phyloP scores from a whole-genome alignment of 2,113 vertebrate species.

The Platysternon megacephalum region DNA sequence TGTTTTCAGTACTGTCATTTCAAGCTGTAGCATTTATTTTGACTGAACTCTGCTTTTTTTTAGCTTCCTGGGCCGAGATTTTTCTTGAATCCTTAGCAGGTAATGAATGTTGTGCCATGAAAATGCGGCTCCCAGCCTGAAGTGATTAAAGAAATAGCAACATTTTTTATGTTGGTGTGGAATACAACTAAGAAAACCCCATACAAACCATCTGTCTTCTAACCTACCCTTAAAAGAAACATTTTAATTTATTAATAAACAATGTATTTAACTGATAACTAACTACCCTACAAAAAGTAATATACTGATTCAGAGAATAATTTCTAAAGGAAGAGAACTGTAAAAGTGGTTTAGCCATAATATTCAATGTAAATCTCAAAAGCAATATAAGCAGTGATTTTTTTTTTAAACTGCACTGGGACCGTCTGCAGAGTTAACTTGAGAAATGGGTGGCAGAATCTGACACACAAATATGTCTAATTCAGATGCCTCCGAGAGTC shows the following conservation, averaged over 20 bases:
- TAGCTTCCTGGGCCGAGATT: conserved; percentile 59
- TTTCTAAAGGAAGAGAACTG: conserved; percentile 43
- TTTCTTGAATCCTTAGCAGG: conserved; percentile 43
- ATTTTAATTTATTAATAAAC: neutral
- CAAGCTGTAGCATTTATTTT: conserved; percentile 66
- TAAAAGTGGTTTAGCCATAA: conserved; percentile 49
- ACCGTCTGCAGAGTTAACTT: too few species aligned
- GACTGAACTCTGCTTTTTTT: conserved; percentile 65
- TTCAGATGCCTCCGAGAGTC: too few species aligned
- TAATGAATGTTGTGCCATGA: conserved; percentile 64
- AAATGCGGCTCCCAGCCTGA: conserved; percentile 59
- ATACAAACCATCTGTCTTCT: conserved; percentile 5
- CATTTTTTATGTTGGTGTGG: neutral
- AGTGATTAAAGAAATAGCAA: conserved; percentile 35
- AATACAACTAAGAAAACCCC: neutral
- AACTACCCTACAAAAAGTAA: conserved; percentile 17
- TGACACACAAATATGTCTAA: too few species aligned
- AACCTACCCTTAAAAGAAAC: conserved; percentile 22
- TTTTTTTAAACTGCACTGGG: too few species aligned
- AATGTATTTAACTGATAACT: conserved; percentile 12
- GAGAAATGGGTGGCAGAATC: too few species aligned
- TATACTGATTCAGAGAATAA: neutral
- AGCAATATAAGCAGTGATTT: conserved; percentile 42
- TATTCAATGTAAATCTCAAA: conserved; percentile 60
- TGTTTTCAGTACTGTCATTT: conserved; percentile 51